Conservation (phyloP, 2,797 vertebrate species). For the Propithecus deckenii region DNA sequence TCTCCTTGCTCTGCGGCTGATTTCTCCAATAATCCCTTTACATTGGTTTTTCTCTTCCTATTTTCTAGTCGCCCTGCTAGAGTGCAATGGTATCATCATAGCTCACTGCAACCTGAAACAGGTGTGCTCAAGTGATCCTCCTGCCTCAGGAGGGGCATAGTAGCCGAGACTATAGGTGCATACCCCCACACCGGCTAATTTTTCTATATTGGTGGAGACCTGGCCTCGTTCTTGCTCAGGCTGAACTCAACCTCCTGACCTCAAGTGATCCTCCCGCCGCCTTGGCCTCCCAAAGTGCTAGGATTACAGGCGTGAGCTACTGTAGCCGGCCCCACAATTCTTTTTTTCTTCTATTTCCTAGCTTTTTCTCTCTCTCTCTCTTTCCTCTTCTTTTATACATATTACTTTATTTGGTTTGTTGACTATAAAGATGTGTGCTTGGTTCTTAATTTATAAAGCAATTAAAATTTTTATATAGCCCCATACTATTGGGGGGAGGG, state of each 20-base stretch:
- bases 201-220: too few species aligned
- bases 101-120: not conserved
- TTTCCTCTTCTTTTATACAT: not conserved
- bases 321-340: not conserved
- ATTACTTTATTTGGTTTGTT: not conserved
- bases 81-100: not conserved
- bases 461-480: not conserved
- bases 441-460: slow-evolving; percentile 38
- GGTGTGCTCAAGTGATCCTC: not conserved
- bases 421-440: not conserved
- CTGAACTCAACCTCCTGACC: too few species aligned
- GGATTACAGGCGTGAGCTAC: too few species aligned
- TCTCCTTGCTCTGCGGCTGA: not conserved
- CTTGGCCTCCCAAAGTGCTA: too few species aligned
- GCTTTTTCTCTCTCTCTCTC: not conserved
- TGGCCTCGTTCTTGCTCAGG: too few species aligned
- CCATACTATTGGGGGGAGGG: not conserved
- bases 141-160: not conserved
- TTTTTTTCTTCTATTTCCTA: not conserved
- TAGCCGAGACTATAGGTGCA: not conserved
- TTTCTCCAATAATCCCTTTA: not conserved
- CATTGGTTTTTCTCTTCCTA: not conserved
- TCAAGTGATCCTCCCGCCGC: fast-evolving
- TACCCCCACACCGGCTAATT: too few species aligned
- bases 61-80: not conserved